Conservation (phyloP, 2,797 vertebrate genomes). For the Oryzias dopingdopingensis region DNA sequence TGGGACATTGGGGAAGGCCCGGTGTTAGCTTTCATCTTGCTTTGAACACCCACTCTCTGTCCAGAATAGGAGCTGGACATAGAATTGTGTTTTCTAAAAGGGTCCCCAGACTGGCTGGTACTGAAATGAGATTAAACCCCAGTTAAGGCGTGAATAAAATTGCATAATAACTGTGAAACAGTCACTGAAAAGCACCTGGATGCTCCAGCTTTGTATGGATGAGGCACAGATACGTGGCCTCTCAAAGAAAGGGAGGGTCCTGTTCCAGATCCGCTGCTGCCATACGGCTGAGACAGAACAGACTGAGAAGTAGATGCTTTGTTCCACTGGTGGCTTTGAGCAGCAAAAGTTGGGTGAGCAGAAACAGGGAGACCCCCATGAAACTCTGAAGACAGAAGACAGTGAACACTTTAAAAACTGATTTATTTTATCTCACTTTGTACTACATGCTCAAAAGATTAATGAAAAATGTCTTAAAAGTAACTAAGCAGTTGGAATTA, state of each 20-base stretch:
- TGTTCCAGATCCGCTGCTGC: constrained; percentile 49
- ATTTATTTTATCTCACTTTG: not conserved
- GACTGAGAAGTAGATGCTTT: constrained; percentile 36
- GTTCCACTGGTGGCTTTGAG: constrained; percentile 61
- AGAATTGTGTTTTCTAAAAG: constrained; percentile 45
- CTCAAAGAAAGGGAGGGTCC: constrained; percentile 41
- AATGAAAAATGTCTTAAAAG: not conserved
- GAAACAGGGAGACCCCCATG: constrained; percentile 41
- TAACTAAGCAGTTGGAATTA: no score
- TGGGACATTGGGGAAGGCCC: constrained; percentile 49
- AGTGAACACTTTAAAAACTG: not conserved
- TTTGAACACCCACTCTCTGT: constrained; percentile 37
- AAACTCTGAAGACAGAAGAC: constrained; percentile 43
- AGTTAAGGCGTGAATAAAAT: not conserved
- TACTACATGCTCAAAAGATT: not conserved
- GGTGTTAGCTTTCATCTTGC: constrained; percentile 39
- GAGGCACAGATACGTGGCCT: constrained; percentile 44
- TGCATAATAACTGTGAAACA: not conserved
- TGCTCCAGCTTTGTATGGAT: constrained; percentile 67
- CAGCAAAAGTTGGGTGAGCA: constrained; percentile 20
- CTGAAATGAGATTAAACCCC: constrained; percentile 41
- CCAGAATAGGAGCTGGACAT: constrained; percentile 26
- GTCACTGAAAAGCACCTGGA: constrained; percentile 48
- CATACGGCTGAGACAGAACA: constrained; percentile 35
- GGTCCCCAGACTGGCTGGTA: constrained; percentile 35